phyloP scores from a whole-genome alignment of 2,797 vertebrate genomes.

The Amniataba percoides region DNA sequence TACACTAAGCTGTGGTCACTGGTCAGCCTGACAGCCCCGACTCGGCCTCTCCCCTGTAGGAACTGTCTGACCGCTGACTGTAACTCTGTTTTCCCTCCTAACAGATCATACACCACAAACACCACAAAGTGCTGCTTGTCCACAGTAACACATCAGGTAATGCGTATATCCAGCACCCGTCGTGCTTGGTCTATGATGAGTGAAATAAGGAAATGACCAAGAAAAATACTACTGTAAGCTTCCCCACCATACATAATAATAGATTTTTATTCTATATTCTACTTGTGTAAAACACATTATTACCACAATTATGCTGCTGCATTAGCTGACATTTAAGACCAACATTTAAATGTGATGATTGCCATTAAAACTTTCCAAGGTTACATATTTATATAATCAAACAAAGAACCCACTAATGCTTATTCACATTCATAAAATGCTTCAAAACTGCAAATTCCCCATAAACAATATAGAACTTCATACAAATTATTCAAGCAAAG shows the following conservation, averaged over 20 bases:
- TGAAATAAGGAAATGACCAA: constrained; percentile 4
- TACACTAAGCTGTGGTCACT: constrained; percentile 73
- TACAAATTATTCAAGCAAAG: constrained; percentile 6
- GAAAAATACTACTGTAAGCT: constrained; percentile 1
- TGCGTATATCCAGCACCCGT: constrained; percentile 41
- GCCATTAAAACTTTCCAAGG: neutral
- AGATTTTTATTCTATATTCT: neutral
- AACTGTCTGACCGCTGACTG: constrained; percentile 68
- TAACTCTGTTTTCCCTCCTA: constrained; percentile 71
- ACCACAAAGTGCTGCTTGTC: constrained; percentile 70
- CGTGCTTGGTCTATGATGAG: constrained; percentile 1
- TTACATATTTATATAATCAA: neutral
- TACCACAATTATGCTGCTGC: neutral
- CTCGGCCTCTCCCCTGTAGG: constrained; percentile 51
- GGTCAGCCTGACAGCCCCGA: constrained; percentile 63
- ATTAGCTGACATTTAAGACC: neutral
- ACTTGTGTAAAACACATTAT: neutral
- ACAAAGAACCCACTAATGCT: neutral
- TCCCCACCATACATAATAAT: constrained; percentile 5
- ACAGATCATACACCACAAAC: constrained; percentile 70
- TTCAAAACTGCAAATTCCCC: neutral
- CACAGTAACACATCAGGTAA: constrained; percentile 46
- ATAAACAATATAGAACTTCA: neutral
- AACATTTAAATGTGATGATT: constrained; percentile 12
- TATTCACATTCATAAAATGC: constrained; percentile 16